Evolutionary conservation across 2,797 vertebrate species (phyloP).

Genomic region (Rousettus madagascariensis): DNA sequence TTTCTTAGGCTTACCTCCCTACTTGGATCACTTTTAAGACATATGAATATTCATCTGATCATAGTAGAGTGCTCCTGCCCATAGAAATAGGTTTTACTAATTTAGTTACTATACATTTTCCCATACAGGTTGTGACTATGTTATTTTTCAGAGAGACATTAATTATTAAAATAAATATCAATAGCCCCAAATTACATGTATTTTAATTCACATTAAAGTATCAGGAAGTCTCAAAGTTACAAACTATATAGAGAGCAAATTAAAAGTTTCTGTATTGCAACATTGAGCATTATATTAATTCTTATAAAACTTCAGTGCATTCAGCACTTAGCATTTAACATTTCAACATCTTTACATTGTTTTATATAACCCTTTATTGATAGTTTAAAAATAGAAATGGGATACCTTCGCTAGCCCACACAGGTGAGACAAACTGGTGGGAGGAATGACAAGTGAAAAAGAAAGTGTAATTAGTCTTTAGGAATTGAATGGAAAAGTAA

Average conservation of each 20-base stretch:
- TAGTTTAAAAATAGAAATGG: not conserved
- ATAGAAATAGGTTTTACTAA: not conserved
- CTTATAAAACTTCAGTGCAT: not conserved
- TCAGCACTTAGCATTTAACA: not conserved
- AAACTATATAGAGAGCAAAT: not conserved
- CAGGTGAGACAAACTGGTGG: not conserved
- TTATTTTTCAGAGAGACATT: not conserved
- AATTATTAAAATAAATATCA: slow-evolving; percentile 32
- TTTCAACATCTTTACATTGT: not conserved
- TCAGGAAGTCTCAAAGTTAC: not conserved
- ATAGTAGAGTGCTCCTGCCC: not conserved
- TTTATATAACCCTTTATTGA: not conserved
- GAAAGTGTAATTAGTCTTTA: not conserved
- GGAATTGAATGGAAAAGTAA: not conserved
- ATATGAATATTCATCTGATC: not conserved
- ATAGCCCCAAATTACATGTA: not conserved
- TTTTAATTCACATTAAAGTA: not conserved
- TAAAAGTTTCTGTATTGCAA: slow-evolving; percentile 14
- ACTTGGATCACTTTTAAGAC: not conserved
- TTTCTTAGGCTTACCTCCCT: not conserved
- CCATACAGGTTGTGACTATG: not conserved
- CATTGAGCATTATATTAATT: not conserved
- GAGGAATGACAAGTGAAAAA: not conserved
- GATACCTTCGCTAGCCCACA: not conserved
- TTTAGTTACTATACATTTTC: not conserved